Evolutionary conservation across 2,888 invertebrate species (phyloP).

Genomic region (Ophion ellenae): DNA sequence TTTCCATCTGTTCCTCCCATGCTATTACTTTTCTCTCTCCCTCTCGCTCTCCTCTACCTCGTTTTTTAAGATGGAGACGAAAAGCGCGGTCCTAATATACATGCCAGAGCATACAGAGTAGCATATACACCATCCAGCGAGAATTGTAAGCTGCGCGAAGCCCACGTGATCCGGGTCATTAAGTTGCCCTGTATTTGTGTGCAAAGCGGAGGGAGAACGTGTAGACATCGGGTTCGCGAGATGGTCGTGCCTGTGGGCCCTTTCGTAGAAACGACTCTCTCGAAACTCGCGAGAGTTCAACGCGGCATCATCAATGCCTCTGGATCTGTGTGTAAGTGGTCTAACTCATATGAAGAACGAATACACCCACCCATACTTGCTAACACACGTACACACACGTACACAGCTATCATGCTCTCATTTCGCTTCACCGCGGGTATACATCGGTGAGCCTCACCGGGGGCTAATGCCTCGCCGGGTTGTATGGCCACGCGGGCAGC

Average conservation of each 20-base stretch:
- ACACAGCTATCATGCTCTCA: slow-evolving; percentile 20
- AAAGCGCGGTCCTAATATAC: slow-evolving; percentile 42
- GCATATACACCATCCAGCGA: slow-evolving; percentile 29
- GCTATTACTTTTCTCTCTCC: neutral
- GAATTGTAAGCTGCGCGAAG: slow-evolving; percentile 48
- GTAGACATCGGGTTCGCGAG: slow-evolving; percentile 47
- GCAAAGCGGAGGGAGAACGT: slow-evolving; percentile 22
- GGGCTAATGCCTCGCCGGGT: slow-evolving; percentile 76
- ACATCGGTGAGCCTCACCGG: slow-evolving; percentile 59
- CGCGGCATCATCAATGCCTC: no score
- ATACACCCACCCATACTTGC: neutral
- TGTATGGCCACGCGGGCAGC: slow-evolving; percentile 59
- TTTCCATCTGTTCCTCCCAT: no score
- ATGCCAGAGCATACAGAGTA: slow-evolving; percentile 41
- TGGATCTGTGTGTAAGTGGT: neutral
- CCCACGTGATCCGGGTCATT: slow-evolving; percentile 64
- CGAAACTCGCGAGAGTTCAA: slow-evolving; percentile 46
- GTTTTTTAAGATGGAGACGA: slow-evolving; percentile 20
- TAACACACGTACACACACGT: neutral
- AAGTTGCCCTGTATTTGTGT: slow-evolving; percentile 37
- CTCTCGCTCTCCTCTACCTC: neutral
- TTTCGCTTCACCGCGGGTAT: slow-evolving; percentile 31
- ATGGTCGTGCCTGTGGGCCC: slow-evolving; percentile 51
- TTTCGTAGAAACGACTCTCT: slow-evolving; percentile 60
- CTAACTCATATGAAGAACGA: no score